Base-by-base conservation (phyloP, 2,113 vertebrate species). In the Mirza zaza region DNA sequence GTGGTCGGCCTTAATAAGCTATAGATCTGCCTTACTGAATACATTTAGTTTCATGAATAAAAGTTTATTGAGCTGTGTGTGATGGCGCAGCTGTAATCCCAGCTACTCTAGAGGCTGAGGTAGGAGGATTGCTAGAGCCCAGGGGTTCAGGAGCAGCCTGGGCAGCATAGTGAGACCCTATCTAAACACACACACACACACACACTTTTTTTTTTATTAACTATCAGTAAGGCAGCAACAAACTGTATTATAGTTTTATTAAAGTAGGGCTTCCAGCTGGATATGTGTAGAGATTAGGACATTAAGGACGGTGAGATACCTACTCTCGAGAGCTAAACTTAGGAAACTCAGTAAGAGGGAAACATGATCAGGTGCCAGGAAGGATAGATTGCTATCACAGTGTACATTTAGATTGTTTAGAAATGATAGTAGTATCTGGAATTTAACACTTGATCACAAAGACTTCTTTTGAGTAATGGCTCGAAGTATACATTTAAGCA, bases 351-450 rank as follows among this genome's bases (percentile, higher is more conserved):
- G 63, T 86, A 61, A 82, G 73, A 95, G 73, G 89, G 90, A 90
- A 94, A 59, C 68, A 36, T 63, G 96, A 94, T 89, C 75, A 71
- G 57, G 90, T 61, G 83, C 90, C 96, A 76, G 18, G 95, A 83
- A 95, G 96, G 91, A 45, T 61, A 79, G 93, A 96, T 97, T 92
- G 84, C 90, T 97, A 77, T 94, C 94, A 12, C 1, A 6, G 85
- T 76, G 77, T 91, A 61, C 52, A 55, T 48, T 92, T 91, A 68
- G 94, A 71, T 57, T 65, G 34, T 32, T 92, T 36, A 95, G 92
- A 90, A 63, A 71, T 12, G 73, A 73, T 65, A 87, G 79, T 32
- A 59, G 79, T 50, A 82, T 79, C 55, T 73, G 95, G 95, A 84
- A 89, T 80, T 79, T 75, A 91, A 15, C 85, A 79, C 80, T 94